Evolutionary conservation across 2,113 vertebrate genomes (phyloP), one percentile per base, ranked within the genome.

Genomic region (Planiliza haematocheilus): DNA sequence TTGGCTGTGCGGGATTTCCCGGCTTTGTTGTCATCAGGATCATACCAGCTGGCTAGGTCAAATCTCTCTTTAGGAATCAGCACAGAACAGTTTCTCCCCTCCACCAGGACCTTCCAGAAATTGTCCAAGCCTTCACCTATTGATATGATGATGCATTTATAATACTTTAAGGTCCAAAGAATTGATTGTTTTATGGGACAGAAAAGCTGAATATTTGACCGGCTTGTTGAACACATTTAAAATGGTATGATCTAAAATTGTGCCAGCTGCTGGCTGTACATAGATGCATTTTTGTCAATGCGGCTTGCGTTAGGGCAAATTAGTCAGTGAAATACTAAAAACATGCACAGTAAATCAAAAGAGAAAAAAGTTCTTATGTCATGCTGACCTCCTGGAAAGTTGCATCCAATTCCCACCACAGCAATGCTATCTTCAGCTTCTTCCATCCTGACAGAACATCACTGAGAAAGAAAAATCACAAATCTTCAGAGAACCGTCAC

Each of bases 21-120:
- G 30, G 86, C 69, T 53, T 95, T 95, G 86, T 71, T 94, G 13
- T 89, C 86, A 67, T 94, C 94, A 2, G 90, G 71, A 73, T 96
- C 94, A 65, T 93, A 94, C 94, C 94, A 95, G 1, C 90, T 75
- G 20, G 82, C 12, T 2, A 18, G 12, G 80, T 94, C 82, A 87
- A 95, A 96, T 55, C 95, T 92, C 74, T 95, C 93, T 0, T 77
- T 81, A 8, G 95, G 94, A 74, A 97, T 95, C 43, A 92, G 84
- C 41, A 81, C 60, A 0, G 92, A 88, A 76, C 94, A 96, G 83
- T 95, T 97, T 86, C 39, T 94, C 21, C 95, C 95, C 14, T 94
- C 88, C 13, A 92, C 51, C 65, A 96, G 84, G 55, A 97, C 93
- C 21, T 93, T 90, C 94, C 95, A 96, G 84, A 96, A 96, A 77